Percentiles rank a stretch among this genome's conserved stretches.
These are phyloP conservation scores for Oreochromis grahami DNA, from an alignment of 2,797 vertebrate species.

Conservation along the genomic window DNA sequence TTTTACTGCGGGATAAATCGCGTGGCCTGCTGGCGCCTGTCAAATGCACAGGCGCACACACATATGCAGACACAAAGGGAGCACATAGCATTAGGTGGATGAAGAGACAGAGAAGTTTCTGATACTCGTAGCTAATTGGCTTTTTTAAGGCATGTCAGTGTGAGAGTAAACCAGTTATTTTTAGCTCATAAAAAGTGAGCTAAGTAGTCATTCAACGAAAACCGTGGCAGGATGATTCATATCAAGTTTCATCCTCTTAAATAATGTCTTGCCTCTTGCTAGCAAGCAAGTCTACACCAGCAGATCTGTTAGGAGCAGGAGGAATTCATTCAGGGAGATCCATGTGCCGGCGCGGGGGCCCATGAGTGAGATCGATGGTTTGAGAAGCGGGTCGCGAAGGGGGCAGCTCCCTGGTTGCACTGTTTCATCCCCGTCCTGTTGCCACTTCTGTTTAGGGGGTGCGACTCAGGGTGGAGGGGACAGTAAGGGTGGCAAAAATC, in stretches of 20 bases:
- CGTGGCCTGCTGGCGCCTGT: slow-evolving; percentile 10
- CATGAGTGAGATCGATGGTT: slow-evolving; percentile 64
- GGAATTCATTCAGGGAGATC: slow-evolving; percentile 61
- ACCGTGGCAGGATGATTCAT: neutral
- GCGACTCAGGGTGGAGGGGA: neutral
- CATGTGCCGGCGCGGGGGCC: slow-evolving; percentile 17
- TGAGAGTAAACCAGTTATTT: neutral
- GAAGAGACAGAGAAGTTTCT: neutral
- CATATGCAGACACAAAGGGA: neutral
- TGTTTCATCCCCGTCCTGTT: slow-evolving; percentile 43
- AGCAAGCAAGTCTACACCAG: neutral
- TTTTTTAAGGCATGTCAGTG: neutral
- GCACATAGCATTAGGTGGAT: neutral
- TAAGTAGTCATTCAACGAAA: neutral
- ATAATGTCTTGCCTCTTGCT: slow-evolving; percentile 6
- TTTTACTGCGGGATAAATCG: slow-evolving; percentile 69
- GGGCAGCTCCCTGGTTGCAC: slow-evolving; percentile 35
- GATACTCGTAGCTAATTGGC: neutral
- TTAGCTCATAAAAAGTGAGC: neutral
- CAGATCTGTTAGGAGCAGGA: slow-evolving; percentile 31
- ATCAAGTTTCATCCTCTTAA: neutral
- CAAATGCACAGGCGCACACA: slow-evolving; percentile 24
- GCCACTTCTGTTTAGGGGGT: slow-evolving; percentile 31
- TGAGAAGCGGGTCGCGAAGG: slow-evolving; percentile 30
- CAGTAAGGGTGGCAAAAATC: neutral